Conservation (phyloP, 2,888 invertebrate genomes). For the Epinotia bilunana region DNA sequence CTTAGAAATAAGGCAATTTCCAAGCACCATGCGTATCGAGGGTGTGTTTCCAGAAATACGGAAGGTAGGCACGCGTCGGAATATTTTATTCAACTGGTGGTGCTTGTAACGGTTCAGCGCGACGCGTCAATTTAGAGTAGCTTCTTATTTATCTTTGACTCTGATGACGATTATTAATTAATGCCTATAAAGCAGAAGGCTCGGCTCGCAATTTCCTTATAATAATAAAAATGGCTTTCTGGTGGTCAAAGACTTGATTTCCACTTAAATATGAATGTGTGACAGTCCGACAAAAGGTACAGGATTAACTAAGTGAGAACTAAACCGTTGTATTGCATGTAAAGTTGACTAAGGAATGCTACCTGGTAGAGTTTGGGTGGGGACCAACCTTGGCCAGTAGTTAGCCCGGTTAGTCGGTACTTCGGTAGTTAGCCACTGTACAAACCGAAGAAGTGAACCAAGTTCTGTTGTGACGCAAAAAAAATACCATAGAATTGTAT, state of each 20-base stretch:
- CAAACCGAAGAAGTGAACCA: too few species aligned
- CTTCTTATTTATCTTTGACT: neutral
- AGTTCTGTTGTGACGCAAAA: too few species aligned
- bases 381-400: too few species aligned
- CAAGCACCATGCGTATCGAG: conserved; percentile 9
- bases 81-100: conserved; percentile 24
- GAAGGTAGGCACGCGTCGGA: conserved; percentile 12
- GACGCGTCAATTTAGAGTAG: neutral
- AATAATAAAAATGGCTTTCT: too few species aligned
- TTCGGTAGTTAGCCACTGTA: too few species aligned
- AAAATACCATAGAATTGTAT: too few species aligned
- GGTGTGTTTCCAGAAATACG: conserved; percentile 21
- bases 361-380: neutral
- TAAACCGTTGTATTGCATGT: too few species aligned
- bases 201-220: too few species aligned
- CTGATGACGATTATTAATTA: neutral
- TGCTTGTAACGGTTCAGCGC: neutral
- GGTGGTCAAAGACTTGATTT: too few species aligned
- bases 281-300: neutral
- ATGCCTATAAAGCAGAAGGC: too few species aligned
- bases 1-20: conserved; percentile 30
- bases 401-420: too few species aligned
- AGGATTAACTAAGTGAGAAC: neutral
- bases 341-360: neutral
- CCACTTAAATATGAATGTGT: neutral